These are phyloP conservation scores for Micropoecilia bifurca DNA, from an alignment of 2,797 vertebrate species.

Conservation along the genomic window DNA sequence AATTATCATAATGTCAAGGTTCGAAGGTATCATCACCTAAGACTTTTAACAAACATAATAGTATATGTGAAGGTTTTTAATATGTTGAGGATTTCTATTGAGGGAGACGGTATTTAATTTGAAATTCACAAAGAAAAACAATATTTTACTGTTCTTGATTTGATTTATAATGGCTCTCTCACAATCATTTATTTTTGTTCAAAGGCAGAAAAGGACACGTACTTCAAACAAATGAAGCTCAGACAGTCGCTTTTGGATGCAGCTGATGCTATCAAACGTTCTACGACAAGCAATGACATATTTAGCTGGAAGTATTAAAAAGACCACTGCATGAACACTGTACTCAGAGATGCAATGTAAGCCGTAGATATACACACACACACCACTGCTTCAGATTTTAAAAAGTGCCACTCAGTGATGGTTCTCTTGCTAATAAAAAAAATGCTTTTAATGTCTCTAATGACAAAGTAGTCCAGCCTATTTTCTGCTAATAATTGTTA, in stretches of 20 bases:
- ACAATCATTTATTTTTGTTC: background rate
- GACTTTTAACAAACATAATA: background rate
- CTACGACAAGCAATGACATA: background rate
- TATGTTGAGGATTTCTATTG: background rate
- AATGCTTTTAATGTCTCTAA: background rate
- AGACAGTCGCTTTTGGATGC: background rate
- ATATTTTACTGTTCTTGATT: background rate
- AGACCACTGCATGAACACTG: background rate
- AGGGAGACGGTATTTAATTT: background rate
- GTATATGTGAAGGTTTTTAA: background rate
- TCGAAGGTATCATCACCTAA: slow-evolving; percentile 8
- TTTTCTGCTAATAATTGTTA: background rate
- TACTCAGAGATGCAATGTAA: background rate
- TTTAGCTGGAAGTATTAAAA: background rate
- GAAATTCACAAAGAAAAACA: slow-evolving; percentile 3
- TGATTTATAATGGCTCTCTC: background rate
- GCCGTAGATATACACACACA: background rate
- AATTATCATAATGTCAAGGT: slow-evolving; percentile 22
- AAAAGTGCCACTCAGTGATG: background rate
- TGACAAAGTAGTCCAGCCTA: background rate
- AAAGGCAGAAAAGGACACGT: background rate
- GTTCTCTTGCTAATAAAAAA: background rate
- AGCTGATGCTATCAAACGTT: background rate
- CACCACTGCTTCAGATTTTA: background rate
- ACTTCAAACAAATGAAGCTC: background rate